Base-by-base conservation (phyloP, 2,113 vertebrate genomes). In the Oncorhynchus nerka region DNA sequence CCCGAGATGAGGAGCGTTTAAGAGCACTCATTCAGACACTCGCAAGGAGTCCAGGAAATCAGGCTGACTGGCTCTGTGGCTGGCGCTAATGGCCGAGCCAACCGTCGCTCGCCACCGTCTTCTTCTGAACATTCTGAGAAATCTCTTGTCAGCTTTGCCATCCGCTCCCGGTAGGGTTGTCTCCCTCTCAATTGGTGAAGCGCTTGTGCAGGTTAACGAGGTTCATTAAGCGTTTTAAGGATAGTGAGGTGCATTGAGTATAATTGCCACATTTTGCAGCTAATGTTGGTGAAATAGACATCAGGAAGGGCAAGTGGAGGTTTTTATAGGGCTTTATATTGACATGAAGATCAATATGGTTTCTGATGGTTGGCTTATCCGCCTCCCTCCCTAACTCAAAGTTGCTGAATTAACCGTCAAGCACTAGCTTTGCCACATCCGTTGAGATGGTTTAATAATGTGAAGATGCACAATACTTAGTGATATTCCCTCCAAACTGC, bases 1-100 rank as follows among this genome's bases (percentile, higher is more conserved):
- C 87, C 86, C 64, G 79, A 84, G 80, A 79, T 86, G 79, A 67
- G 32, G 77, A 88, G 66, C 73, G 5, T 87, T 88, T 89, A 89
- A 89, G 77, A 86, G 89, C 86, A 85, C 85, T 84, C 85, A 78
- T 86, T 77, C 74, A 72, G 74, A 78, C 49, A 74, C 73, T 24
- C 75, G 69, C 34, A 84, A 87, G 74, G 77, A 83, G 69, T 62
- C 61, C 73, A 48, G 55, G 39, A 80, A 77, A 77, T 59, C 76
- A 68, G 79, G 70, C 80, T 79, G 7, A 0, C 48, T 39, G 67
- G 30, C 65, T 67, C 13, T 4, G 28, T 16, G 32, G 45, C 7
- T 70, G 68, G 34, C 4, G 73, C 70, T 88, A 87, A 87, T 87
- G 76, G 83, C 78, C 79, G 34, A 45, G 70, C 75, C 79, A 66